phyloP scores from a whole-genome alignment of 2,797 vertebrate genomes.

The Zonotrichia albicollis region DNA sequence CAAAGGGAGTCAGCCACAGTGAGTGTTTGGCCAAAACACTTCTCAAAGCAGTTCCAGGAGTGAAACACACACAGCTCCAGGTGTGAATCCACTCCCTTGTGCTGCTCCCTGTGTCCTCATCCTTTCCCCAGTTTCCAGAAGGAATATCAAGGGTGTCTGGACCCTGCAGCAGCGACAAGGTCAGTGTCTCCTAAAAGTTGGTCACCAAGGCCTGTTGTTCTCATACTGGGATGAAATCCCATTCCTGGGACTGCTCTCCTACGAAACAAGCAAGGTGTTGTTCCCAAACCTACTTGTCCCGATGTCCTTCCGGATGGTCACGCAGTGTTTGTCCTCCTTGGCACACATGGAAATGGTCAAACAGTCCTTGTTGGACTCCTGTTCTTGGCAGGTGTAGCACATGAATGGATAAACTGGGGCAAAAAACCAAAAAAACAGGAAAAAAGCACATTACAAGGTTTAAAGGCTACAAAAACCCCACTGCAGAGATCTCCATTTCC shows the following conservation, averaged over 20 bases:
- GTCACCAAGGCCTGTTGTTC: background rate
- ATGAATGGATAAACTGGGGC: background rate
- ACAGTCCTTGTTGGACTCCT: constrained; percentile 52
- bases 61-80: background rate
- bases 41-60: background rate
- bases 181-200: background rate
- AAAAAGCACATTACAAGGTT: background rate
- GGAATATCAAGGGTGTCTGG: too few relatives aligned
- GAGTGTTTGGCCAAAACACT: background rate
- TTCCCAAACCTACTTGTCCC: constrained; percentile 20
- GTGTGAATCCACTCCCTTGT: background rate
- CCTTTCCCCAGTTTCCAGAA: background rate
- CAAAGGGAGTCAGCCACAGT: background rate
- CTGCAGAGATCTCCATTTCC: background rate
- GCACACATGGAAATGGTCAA: constrained; percentile 7
- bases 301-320: background rate
- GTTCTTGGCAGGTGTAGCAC: constrained; percentile 55
- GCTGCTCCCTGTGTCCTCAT: background rate
- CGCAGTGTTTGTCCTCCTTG: constrained; percentile 17
- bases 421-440: rapidly evolving
- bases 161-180: background rate
- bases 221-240: background rate
- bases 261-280: background rate
- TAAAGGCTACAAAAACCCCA: background rate
- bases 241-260: background rate